Evolutionary conservation across 2,888 invertebrate genomes (phyloP).

Genomic region (Nymphalis urticae): DNA sequence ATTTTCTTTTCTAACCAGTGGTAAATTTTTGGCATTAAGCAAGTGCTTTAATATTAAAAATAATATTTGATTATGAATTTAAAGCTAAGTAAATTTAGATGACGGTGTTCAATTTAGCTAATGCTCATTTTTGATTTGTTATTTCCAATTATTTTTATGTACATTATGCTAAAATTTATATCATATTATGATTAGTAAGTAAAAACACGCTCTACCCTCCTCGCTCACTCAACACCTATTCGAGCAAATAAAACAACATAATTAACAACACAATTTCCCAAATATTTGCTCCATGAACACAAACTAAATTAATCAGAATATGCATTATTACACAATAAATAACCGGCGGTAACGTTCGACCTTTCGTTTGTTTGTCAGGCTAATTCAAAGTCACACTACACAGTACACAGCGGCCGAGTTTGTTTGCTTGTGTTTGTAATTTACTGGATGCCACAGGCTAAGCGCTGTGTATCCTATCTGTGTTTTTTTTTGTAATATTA

Average conservation of each 20-base stretch:
- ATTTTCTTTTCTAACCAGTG: too few relatives aligned
- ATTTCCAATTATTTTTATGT: too few relatives aligned
- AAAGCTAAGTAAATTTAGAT: too few relatives aligned
- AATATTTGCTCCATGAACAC: slow-evolving; percentile 7
- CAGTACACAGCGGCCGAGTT: slow-evolving; percentile 47
- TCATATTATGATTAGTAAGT: too few relatives aligned
- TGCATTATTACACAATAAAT: slow-evolving; percentile 30
- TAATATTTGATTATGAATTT: too few relatives aligned
- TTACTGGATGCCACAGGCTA: slow-evolving; percentile 50
- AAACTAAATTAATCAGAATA: slow-evolving; percentile 15
- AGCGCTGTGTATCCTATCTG: neutral
- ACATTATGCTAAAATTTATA: too few relatives aligned
- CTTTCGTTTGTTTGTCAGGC: slow-evolving; percentile 60
- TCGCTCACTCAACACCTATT: neutral
- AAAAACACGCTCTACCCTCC: too few relatives aligned
- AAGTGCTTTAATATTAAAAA: too few relatives aligned
- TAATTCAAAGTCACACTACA: slow-evolving; percentile 65
- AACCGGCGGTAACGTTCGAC: slow-evolving; percentile 27
- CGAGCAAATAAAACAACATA: neutral
- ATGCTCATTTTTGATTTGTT: too few relatives aligned
- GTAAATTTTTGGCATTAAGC: too few relatives aligned
- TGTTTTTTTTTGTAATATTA: neutral
- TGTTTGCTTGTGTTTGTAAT: slow-evolving; percentile 63
- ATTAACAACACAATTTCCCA: slow-evolving; percentile 6
- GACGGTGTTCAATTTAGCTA: too few relatives aligned